Evolutionary conservation across 1,140 invertebrate genomes (phyloP).

Genomic region (Lepidotrigona ventralis): DNA sequence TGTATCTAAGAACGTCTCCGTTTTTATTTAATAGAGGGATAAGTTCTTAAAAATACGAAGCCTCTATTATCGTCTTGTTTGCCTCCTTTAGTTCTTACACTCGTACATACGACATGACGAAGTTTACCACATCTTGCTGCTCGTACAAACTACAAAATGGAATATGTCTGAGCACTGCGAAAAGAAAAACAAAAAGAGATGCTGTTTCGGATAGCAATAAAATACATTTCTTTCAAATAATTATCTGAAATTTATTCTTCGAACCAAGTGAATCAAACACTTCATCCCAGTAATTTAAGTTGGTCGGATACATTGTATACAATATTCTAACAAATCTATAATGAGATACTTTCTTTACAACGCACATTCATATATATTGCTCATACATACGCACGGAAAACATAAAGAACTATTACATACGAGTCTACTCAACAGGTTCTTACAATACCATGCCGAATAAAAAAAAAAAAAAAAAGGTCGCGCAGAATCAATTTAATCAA

Average conservation of each 20-base stretch:
- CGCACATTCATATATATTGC: constrained; percentile 20
- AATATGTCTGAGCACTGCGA: constrained; percentile 36
- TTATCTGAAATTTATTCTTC: constrained; percentile 35
- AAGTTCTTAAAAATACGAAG: neutral
- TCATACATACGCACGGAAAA: neutral
- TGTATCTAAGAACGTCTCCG: constrained; percentile 1
- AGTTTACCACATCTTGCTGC: constrained; percentile 32
- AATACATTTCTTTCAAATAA: constrained; percentile 62
- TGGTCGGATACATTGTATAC: constrained; percentile 22
- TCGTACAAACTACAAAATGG: constrained; percentile 39
- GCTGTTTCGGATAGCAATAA: constrained; percentile 61
- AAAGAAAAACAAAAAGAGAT: constrained; percentile 1
- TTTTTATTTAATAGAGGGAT: neutral
- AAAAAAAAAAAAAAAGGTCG: constrained; percentile 3
- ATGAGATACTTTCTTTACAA: constrained; percentile 15
- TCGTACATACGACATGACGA: constrained; percentile 26
- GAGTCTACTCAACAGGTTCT: constrained; percentile 55
- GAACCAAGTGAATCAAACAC: constrained; percentile 39
- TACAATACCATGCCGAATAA: constrained; percentile 23
- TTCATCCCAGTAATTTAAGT: constrained; percentile 30
- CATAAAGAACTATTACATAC: neutral
- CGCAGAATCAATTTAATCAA: neutral
- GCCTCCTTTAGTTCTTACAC: constrained; percentile 38
- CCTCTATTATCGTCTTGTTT: constrained; percentile 30
- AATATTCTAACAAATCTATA: neutral